A percentile compares a stretch with the other conserved stretches of the same genome.
phyloP scores from a whole-genome alignment of 2,113 vertebrate genomes.

The Cynocephalus volans region DNA sequence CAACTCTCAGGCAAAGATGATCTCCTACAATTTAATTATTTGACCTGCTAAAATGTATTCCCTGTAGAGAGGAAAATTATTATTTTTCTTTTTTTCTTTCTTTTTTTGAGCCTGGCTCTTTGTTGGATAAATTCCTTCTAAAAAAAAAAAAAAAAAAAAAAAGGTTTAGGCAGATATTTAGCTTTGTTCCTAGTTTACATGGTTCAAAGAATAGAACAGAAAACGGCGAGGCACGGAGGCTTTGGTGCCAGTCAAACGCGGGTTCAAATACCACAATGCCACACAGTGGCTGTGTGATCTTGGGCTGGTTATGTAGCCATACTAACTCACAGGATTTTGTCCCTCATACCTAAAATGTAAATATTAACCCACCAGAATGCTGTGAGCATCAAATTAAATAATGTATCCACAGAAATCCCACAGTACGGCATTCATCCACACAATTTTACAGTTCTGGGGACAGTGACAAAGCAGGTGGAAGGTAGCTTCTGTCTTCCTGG shows the following conservation, averaged over 20 bases:
- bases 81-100: not conserved
- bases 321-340: not conserved
- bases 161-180: not conserved
- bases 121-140: not conserved
- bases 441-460: not conserved
- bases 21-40: conserved; percentile 51
- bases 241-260: not conserved
- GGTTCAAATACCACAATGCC: not conserved
- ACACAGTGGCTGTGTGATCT: not conserved
- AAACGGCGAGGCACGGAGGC: not conserved
- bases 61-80: conserved; percentile 22
- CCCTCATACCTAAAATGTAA: not conserved
- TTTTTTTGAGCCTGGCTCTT: not conserved
- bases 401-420: not conserved
- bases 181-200: not conserved
- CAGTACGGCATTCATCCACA: not conserved
- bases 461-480: not conserved
- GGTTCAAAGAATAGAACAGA: not conserved
- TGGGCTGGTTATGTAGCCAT: not conserved
- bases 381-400: conserved; percentile 6
- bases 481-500: not conserved
- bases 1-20: conserved; percentile 25
- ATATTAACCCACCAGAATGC: not conserved
- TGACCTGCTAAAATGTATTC: conserved; percentile 53
- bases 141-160: not conserved